Evolutionary conservation across 1,140 invertebrate genomes (phyloP).

Genomic region (Ceratitis capitata): DNA sequence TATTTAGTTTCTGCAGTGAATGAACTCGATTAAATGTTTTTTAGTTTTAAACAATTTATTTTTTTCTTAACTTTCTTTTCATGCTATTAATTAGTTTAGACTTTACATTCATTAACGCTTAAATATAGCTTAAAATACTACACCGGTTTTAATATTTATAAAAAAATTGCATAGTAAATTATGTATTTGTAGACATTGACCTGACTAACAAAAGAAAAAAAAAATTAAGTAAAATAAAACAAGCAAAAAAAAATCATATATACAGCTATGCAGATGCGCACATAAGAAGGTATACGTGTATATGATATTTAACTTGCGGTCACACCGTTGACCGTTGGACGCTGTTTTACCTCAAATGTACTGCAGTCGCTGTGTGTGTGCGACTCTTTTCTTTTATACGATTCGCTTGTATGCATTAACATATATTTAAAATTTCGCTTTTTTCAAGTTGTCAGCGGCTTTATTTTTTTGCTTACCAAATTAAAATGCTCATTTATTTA

Average conservation of each 20-base stretch:
- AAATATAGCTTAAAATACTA: neutral
- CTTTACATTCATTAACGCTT: neutral
- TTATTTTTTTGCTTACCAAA: neutral
- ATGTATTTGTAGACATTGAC: conserved; percentile 29
- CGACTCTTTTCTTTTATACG: neutral
- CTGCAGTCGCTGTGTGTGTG: neutral
- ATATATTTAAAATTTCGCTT: conserved; percentile 17
- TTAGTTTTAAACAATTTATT: no score
- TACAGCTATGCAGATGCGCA: neutral
- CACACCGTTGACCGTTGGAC: neutral
- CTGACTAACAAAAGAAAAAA: neutral
- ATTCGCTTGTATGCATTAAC: conserved; percentile 14
- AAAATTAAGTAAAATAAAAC: no score
- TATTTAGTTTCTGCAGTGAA: no score
- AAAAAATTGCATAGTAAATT: conserved; percentile 29
- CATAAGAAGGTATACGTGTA: neutral
- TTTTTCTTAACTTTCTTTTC: neutral
- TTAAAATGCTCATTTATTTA: no score
- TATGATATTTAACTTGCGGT: neutral
- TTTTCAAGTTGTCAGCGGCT: neutral
- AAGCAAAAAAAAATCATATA: neutral
- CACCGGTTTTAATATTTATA: neutral
- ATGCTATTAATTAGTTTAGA: neutral
- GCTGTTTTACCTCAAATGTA: neutral
- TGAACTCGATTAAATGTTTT: no score